Conservation (phyloP, 2,888 invertebrate species). For the Troides aeacus region DNA sequence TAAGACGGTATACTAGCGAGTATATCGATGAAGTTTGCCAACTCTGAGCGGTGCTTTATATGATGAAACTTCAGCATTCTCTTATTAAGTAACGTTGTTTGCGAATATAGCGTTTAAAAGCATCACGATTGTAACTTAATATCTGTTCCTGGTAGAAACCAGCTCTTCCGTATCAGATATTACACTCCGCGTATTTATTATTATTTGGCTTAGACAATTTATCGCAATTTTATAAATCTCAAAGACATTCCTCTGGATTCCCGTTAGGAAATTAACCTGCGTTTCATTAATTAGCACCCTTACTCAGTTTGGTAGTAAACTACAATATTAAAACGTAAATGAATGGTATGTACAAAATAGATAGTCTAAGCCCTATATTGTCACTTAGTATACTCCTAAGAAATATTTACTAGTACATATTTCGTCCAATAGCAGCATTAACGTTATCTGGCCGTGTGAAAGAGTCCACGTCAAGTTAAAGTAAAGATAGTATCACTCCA, state of each 20-base stretch:
- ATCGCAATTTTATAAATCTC: too few relatives aligned
- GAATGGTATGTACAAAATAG: too few relatives aligned
- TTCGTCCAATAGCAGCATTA: background rate
- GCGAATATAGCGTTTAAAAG: constrained; percentile 19
- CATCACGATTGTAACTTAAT: constrained; percentile 22
- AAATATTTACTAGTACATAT: too few relatives aligned
- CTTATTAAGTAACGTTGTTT: constrained; percentile 31
- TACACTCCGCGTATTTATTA: too few relatives aligned
- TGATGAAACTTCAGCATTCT: constrained; percentile 30
- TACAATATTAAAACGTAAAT: too few relatives aligned
- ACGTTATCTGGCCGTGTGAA: constrained; percentile 20
- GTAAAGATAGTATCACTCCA: constrained; percentile 23
- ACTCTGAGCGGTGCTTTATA: constrained; percentile 1
- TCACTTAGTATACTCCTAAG: too few relatives aligned
- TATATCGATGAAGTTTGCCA: constrained; percentile 17
- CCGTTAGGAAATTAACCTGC: too few relatives aligned
- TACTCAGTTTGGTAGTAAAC: too few relatives aligned
- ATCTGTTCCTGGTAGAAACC: background rate
- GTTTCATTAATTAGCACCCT: too few relatives aligned
- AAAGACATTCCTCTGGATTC: too few relatives aligned
- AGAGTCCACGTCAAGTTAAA: constrained; percentile 16
- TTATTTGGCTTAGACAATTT: too few relatives aligned
- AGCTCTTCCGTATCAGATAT: constrained; percentile 4
- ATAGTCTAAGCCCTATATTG: too few relatives aligned
- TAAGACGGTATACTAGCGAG: constrained; percentile 5